Base-by-base conservation (phyloP, 2,113 vertebrate genomes). In the Tretioscincus oriximinensis region DNA sequence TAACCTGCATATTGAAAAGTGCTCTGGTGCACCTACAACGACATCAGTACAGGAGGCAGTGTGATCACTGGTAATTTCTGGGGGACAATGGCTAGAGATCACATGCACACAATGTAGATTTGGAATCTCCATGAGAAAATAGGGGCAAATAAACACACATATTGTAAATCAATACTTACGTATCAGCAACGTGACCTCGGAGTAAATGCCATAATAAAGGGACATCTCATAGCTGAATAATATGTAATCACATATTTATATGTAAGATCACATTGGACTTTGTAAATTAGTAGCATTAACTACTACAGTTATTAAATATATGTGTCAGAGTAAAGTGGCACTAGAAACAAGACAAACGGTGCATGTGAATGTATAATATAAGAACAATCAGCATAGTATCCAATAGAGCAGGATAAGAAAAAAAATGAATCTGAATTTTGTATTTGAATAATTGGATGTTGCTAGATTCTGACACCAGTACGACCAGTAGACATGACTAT, bases 111-210 rank as follows among this genome's bases (percentile, higher is more conserved):
- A 22, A 16, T 20, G 29, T 10, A 21, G 31, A 29, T 47, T 68
- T 49, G 26, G 24, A 31, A 21, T 31, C 29, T 63, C 73, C 35
- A 11, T 61, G 12, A 49, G 45, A 24, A 68, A 77, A 68, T 35
- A 47, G 61, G 21, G 28, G 9, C 31, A 28, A 31, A 54, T 11
- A 58, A 28, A 35, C 14, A 66, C 45, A 61, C 26, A 76, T 41
- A 63, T 24, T 65, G 49, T 72, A 28, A 54, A 73, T 73, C n/a
- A 67, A 68, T 67, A 31, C 65, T 78, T 78, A 66, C 65, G 60
- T 69, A 51, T 69, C 51, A n/a, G 9, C 35, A 67, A 58, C 41
- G 11, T 22, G n/a, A 22, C 51, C 71, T 72, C 67, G 45, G 66
- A 79, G 31, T 45, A 61, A 78, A 68, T 69, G 22, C 31, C 68